Evolutionary conservation across 2,113 vertebrate genomes (phyloP).

Genomic region (Bothrops jararaca): DNA sequence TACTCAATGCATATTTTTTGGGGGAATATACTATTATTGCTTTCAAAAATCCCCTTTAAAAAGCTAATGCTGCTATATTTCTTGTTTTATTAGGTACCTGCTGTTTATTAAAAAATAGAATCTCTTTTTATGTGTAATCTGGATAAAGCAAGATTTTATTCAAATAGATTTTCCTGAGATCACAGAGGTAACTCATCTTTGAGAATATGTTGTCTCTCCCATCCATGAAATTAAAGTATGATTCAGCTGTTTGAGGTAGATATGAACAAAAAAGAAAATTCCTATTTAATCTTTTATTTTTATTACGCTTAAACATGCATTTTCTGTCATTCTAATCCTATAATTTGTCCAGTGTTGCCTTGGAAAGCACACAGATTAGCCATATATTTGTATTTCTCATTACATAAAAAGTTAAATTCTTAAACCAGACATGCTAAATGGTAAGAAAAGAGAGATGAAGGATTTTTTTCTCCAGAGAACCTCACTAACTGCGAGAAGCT

Average conservation of each 20-base stretch:
- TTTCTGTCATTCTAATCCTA: background rate
- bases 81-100: background rate
- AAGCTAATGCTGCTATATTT: background rate
- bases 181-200: background rate
- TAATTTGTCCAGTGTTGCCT: background rate
- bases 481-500: background rate
- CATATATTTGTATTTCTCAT: background rate
- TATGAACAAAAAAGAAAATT: background rate
- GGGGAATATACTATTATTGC: background rate
- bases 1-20: background rate
- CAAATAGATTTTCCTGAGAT: background rate
- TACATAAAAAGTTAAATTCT: background rate
- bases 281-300: background rate
- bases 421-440: background rate
- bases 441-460: background rate
- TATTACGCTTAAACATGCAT: background rate
- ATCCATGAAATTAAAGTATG: background rate
- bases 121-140: background rate
- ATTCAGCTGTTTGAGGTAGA: background rate
- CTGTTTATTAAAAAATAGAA: background rate
- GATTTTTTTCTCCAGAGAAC: background rate
- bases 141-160: background rate
- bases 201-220: background rate
- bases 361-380: background rate
- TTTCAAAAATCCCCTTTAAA: background rate